Conservation (phyloP, 2,888 invertebrate species). For the Taenaris catops region DNA sequence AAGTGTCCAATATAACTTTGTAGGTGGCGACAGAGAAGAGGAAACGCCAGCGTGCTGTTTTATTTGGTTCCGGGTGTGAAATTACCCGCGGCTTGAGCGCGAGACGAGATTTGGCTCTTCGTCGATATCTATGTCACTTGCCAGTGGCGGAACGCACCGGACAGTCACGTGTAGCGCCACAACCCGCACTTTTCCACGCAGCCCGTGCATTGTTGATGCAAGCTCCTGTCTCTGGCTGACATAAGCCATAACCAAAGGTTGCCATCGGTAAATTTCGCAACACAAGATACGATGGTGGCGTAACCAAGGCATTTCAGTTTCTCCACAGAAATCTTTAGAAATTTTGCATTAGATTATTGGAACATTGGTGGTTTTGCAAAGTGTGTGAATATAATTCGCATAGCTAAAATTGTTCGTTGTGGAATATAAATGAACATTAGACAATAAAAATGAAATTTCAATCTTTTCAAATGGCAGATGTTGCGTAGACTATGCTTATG, state of each 20-base stretch:
- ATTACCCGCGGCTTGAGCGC: constrained; percentile 89
- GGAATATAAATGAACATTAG: no score
- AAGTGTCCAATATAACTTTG: no score
- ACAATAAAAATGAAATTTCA: no score
- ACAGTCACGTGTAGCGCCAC: constrained; percentile 61
- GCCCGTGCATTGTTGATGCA: constrained; percentile 75
- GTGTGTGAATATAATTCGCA: no score
- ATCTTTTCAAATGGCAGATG: no score
- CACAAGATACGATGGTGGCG: not conserved
- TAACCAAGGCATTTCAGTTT: not conserved
- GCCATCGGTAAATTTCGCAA: not conserved
- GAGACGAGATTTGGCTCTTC: constrained; percentile 86
- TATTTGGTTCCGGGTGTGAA: constrained; percentile 87
- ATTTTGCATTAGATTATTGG: not conserved
- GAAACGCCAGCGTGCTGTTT: constrained; percentile 81
- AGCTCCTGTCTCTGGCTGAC: constrained; percentile 59
- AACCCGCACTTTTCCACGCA: constrained; percentile 74
- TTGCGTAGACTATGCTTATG: no score
- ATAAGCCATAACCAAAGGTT: constrained; percentile 27
- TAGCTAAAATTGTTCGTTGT: no score
- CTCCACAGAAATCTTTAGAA: no score
- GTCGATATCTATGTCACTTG: constrained; percentile 84
- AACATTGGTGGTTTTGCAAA: no score
- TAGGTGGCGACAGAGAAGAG: constrained; percentile 82
- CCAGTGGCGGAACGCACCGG: constrained; percentile 82